These are phyloP conservation scores for Drosophila subpulchrella DNA, from an alignment of 1,140 invertebrate species.

Conservation along the genomic window DNA sequence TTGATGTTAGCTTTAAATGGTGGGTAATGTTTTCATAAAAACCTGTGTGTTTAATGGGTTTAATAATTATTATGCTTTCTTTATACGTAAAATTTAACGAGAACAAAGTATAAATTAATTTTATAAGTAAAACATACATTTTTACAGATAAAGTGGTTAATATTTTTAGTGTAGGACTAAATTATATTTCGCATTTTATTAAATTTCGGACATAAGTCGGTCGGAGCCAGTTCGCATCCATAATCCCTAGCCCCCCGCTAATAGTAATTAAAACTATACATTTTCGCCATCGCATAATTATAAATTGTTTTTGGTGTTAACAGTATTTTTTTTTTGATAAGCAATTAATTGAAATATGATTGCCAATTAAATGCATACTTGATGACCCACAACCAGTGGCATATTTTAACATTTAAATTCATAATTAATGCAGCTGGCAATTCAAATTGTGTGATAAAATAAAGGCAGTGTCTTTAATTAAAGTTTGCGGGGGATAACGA, in stretches of 20 bases:
- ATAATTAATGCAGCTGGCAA: constrained; percentile 56
- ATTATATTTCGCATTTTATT: neutral
- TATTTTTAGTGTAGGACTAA: too few relatives aligned
- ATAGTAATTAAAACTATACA: constrained; percentile 66
- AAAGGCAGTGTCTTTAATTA: constrained; percentile 51
- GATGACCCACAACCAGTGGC: constrained; percentile 43
- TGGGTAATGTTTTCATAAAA: constrained; percentile 34
- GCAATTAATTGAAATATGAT: constrained; percentile 81
- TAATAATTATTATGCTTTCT: neutral
- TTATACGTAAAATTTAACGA: too few relatives aligned
- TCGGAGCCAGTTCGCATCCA: neutral
- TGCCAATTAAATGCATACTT: constrained; percentile 74
- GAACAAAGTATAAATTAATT: neutral
- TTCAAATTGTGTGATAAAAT: constrained; percentile 27
- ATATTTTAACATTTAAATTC: constrained; percentile 60
- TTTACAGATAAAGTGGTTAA: neutral
- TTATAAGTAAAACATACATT: constrained; percentile 3
- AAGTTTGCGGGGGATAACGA: constrained; percentile 31
- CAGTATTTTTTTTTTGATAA: constrained; percentile 35
- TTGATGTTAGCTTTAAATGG: constrained; percentile 1
- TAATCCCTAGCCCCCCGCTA: neutral
- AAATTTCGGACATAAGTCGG: neutral
- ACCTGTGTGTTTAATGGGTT: neutral
- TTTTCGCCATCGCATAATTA: constrained; percentile 39
- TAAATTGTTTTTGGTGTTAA: constrained; percentile 45